These are phyloP conservation scores for Falco columbarius DNA, from an alignment of 2,797 vertebrate species.

Conservation along the genomic window DNA sequence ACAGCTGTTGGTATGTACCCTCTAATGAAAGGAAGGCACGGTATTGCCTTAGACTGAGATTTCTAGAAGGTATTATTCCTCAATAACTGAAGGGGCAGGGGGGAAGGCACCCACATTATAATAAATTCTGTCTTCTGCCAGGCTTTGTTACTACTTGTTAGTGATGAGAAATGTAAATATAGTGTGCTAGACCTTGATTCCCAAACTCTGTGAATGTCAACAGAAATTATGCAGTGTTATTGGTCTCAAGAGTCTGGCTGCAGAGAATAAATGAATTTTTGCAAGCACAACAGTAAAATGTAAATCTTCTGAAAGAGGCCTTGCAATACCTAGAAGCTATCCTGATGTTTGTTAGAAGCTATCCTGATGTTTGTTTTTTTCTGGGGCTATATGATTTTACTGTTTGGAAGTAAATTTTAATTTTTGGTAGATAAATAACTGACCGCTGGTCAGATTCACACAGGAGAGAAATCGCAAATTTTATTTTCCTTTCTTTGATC, in stretches of 20 bases:
- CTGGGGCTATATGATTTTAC: background rate
- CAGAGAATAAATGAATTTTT: background rate
- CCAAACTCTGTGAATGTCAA: background rate
- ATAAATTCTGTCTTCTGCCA: background rate
- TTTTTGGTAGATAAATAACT: background rate
- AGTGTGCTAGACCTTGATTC: background rate
- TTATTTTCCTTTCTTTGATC: background rate
- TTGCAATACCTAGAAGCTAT: background rate
- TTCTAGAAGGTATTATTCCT: background rate
- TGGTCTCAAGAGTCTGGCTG: background rate
- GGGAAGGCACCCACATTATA: background rate
- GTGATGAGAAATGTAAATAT: background rate
- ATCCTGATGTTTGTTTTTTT: background rate
- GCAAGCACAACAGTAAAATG: background rate
- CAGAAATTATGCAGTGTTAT: background rate
- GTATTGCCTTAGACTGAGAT: background rate
- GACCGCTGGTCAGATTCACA: background rate
- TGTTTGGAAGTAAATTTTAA: background rate
- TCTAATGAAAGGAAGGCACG: background rate
- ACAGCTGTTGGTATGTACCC: background rate
- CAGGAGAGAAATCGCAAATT: background rate
- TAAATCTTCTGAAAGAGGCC: background rate
- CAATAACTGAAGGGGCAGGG: background rate
- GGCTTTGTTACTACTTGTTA: background rate
- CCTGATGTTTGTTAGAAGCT: background rate